Evolutionary conservation across 2,888 invertebrate genomes (phyloP), one percentile per base, ranked within the genome.

Genomic region (Nomada ruficornis): DNA sequence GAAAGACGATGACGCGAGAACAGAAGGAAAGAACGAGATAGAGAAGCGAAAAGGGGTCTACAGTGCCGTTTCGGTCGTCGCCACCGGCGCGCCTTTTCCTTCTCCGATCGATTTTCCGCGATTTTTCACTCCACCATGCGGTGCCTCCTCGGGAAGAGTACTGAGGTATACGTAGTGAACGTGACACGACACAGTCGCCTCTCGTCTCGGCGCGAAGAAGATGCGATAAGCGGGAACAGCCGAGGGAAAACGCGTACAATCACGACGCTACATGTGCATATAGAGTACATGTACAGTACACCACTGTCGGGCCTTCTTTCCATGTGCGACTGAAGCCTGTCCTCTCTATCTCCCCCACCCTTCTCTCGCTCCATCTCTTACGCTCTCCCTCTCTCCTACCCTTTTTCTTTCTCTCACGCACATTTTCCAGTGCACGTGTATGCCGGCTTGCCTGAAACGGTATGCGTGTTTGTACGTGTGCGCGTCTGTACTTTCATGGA

Each of bases 61-160:
- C 82, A 77, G 82, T 72, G 79, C 77, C 80, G 84, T 87, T 88
- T 87, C 81, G 82, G 86, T 86, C 89, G 88, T 72, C 83, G 89
- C 86, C 77, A 80, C 75, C 75, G 83, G 77, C 88, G 82, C 88
- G 78, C 87, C 87, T 84, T 83, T 78, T 80, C 74, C 80, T 78
- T 83, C 73, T 64, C 65, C 87, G 84, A 89, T 88, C 89, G 88
- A 88, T 88, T 88, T 88, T 88, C 87, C 84, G 73, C 89, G 86
- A 88, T 88, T 89, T 88, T 88, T 89, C 88, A 88, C 82, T 82
- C 54, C 76, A 55, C 42, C 81, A 78, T 64, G 86, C 65, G 70
- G 69, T 73, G 77, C 57, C 76, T 86, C 77, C 76, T 74, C 82
- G 80, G 77, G 83, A 74, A 67, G 77, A 77, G 82, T 75, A 54